Evolutionary conservation across 2,888 invertebrate species (phyloP), one percentile per base, ranked within the genome.

Genomic region (Formica aserva): DNA sequence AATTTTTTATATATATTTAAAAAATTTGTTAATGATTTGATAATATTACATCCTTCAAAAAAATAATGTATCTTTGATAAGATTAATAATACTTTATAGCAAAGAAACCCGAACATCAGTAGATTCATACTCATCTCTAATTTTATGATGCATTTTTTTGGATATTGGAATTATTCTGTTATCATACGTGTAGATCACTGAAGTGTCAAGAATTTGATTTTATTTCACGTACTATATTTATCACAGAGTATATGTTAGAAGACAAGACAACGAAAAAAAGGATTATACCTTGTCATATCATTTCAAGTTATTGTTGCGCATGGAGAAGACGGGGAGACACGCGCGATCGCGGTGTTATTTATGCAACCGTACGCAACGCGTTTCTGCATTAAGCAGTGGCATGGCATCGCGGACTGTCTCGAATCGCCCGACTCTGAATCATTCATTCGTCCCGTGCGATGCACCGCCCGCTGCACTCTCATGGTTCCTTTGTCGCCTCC

Each of bases 371-470:
- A 74, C 75, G 15, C 52, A 52, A 66, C 63, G 69, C 57, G 69
- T 87, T 76, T 66, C 55, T 82, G 83, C 88, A 86, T 89, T 82
- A 82, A 85, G 82, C 83, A 41, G 81, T 71, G 83, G 74, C 86
- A 90, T 71, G 83, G 74, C 86, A 90, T 72, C 69, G 45, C 60
- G 35, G 62, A 29, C 78, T 82, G 90, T 76, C 84, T 82, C 78
- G 86, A 86, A 84, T 85, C 81, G 29, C 81, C 75, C 74, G 88
- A 82, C 83, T 86, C 90, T 91, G 90, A 90, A 90, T 90, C 90
- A 91, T 91, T 90, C 90, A 88, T 89, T 91, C 88, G 88, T 91
- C 86, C 82, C 71, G 71, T 85, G 77, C 75, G 80, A 74, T 62
- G 76, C 83, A 72, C 78, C 76, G 75, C 74, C 84, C 71, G 75